These are phyloP conservation scores for Listrodromus nycthemerus DNA, from an alignment of 2,888 invertebrate species.

Conservation along the genomic window DNA sequence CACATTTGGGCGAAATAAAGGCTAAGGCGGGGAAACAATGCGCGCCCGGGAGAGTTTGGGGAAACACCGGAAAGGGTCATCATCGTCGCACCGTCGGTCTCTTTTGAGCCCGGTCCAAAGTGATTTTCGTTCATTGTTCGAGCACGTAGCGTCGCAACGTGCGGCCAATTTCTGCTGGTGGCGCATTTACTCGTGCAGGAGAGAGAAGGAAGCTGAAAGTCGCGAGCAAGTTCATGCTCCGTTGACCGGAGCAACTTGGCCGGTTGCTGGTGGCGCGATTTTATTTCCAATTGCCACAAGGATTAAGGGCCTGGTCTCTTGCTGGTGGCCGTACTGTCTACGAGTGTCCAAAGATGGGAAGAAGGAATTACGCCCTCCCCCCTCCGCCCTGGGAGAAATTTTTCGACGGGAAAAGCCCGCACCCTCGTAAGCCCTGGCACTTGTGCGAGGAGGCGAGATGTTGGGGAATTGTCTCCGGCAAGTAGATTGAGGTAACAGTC, in stretches of 20 bases:
- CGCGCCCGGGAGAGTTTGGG: constrained; percentile 37
- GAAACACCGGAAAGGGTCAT: constrained; percentile 66
- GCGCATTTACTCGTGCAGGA: constrained; percentile 65
- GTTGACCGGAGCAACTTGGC: constrained; percentile 41
- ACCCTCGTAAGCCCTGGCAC: constrained; percentile 42
- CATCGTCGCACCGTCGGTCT: constrained; percentile 45
- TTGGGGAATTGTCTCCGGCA: constrained; percentile 19
- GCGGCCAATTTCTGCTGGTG: constrained; percentile 71
- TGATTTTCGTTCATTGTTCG: constrained; percentile 49
- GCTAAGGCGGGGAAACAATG: constrained; percentile 27
- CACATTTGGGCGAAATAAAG: constrained; percentile 8
- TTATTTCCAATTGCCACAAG: constrained; percentile 50
- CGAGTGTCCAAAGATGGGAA: constrained; percentile 49
- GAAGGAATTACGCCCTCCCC: constrained; percentile 54
- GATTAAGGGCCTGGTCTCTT: constrained; percentile 41
- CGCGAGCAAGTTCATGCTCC: constrained; percentile 36
- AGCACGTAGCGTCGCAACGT: constrained; percentile 56
- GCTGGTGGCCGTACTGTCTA: constrained; percentile 73
- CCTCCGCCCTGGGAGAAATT: neutral
- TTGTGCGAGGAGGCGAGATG: constrained; percentile 38
- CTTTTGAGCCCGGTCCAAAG: constrained; percentile 36
- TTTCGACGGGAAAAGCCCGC: constrained; percentile 50
- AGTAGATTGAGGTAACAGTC: constrained; percentile 51
- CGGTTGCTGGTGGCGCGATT: constrained; percentile 67
- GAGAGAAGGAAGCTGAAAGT: neutral